These are phyloP conservation scores for Tetrao urogallus DNA, from an alignment of 2,113 vertebrate genomes.

Conservation along the genomic window DNA sequence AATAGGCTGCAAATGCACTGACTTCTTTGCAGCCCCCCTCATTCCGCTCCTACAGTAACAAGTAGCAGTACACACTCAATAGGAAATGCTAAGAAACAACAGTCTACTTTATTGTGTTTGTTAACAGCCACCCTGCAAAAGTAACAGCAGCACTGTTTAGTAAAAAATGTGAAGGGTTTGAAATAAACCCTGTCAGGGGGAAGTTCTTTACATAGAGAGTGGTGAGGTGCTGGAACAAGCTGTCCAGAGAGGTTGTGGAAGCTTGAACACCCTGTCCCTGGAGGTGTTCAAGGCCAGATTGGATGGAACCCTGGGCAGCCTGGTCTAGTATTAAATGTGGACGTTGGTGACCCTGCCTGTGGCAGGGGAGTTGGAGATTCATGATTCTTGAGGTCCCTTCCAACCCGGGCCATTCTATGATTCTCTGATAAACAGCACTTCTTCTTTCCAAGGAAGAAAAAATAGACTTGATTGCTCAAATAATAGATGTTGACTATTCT, in stretches of 20 bases:
- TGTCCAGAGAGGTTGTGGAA: too few species aligned
- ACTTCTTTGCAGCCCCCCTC: fast-evolving
- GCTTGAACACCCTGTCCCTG: too few species aligned
- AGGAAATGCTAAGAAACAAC: not conserved
- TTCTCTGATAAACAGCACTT: not conserved
- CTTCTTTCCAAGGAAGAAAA: not conserved
- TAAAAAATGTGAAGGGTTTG: not conserved
- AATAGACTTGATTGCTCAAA: not conserved
- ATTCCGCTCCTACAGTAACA: not conserved
- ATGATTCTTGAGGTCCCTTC: too few species aligned
- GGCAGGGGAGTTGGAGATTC: too few species aligned
- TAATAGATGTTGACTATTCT: not conserved
- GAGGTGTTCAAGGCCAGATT: too few species aligned
- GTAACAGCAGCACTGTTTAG: not conserved
- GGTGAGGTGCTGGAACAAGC: too few species aligned
- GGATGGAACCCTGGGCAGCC: too few species aligned
- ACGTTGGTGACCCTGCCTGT: too few species aligned
- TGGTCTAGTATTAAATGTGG: too few species aligned
- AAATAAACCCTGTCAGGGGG: not conserved
- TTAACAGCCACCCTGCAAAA: not conserved
- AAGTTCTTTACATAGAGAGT: too few species aligned
- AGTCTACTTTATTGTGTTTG: not conserved
- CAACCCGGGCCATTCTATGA: too few species aligned
- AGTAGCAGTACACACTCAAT: fast-evolving
- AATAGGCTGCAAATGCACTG: not conserved